phyloP scores from a whole-genome alignment of 2,113 vertebrate species.

The Hiodon tergisus region DNA sequence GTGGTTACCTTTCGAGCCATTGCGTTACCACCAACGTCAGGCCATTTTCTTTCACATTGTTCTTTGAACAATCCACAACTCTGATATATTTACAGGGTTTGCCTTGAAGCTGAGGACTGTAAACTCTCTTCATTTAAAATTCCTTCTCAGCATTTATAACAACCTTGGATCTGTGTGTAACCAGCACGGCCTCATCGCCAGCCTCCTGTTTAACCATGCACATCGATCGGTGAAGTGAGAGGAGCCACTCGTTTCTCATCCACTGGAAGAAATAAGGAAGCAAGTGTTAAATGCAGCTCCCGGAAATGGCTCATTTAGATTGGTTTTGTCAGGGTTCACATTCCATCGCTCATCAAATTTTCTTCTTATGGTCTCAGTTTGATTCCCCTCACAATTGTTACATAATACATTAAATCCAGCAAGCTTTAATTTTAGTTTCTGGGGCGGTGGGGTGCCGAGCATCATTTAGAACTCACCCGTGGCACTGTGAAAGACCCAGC shows the following conservation, averaged over 20 bases:
- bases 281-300: neutral
- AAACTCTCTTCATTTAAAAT: neutral
- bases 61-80: neutral
- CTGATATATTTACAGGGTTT: constrained; percentile 5
- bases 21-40: neutral
- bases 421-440: neutral
- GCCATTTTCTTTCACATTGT: neutral
- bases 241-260: neutral
- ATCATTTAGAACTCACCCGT: neutral
- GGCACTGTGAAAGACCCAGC: neutral
- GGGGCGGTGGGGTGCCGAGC: neutral
- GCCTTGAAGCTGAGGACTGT: constrained; percentile 2
- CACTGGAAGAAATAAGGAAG: neutral
- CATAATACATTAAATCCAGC: too few relatives aligned
- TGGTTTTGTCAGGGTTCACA: neutral
- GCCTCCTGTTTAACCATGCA: neutral
- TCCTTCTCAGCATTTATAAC: neutral
- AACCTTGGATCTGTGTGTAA: neutral
- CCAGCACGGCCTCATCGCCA: too few relatives aligned
- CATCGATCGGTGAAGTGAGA: neutral
- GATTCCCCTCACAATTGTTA: too few relatives aligned
- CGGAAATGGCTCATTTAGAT: neutral
- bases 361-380: too few relatives aligned
- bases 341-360: neutral
- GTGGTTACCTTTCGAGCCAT: too few relatives aligned